Evolutionary conservation across 2,113 vertebrate genomes (phyloP).

Genomic region (Diadophis punctatus): DNA sequence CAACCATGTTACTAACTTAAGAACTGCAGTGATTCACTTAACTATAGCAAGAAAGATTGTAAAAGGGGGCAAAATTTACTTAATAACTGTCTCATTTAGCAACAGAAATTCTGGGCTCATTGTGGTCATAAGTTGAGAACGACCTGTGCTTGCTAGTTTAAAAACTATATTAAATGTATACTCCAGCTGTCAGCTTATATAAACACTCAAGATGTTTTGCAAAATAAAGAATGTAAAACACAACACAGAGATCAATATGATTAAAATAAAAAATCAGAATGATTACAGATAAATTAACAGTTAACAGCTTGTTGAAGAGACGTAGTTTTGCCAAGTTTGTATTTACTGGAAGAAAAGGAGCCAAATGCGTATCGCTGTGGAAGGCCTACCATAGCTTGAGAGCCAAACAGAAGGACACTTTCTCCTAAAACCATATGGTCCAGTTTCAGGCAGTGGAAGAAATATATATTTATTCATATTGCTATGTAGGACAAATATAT

Average conservation of each 20-base stretch:
- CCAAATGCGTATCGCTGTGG: not conserved
- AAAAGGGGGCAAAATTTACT: not conserved
- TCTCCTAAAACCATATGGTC: not conserved
- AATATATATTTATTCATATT: not conserved
- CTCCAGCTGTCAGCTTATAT: not conserved
- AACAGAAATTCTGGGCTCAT: not conserved
- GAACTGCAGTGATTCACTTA: not conserved
- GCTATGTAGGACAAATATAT: not conserved
- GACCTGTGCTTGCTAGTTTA: not conserved
- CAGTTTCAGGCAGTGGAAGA: not conserved
- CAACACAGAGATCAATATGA: not conserved
- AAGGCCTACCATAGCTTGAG: not conserved
- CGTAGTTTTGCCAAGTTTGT: not conserved
- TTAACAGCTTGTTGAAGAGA: not conserved
- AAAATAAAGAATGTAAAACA: not conserved
- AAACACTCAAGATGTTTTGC: not conserved
- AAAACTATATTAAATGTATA: not conserved
- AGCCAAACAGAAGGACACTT: not conserved
- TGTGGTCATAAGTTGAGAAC: not conserved
- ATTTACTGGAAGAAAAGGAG: not conserved
- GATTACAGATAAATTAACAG: not conserved
- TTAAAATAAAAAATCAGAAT: not conserved
- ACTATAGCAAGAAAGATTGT: not conserved
- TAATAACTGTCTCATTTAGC: not conserved
- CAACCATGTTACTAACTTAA: not conserved